phyloP scores from a whole-genome alignment of 2,888 invertebrate genomes.

The Calliopum simillimum region DNA sequence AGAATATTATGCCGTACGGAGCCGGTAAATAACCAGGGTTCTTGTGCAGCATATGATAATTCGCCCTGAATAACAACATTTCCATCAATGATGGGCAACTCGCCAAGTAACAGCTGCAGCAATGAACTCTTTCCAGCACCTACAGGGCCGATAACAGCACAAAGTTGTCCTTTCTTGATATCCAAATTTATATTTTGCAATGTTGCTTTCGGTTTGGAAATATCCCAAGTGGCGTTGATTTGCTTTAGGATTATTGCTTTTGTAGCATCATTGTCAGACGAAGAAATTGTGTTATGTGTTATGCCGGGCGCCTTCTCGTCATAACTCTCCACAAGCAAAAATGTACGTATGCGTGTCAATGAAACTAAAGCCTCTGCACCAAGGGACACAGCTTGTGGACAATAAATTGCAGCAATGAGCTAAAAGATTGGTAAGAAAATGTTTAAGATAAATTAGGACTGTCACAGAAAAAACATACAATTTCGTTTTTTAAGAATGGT shows the following conservation, averaged over 20 bases:
- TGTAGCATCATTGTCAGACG: slow-evolving; percentile 47
- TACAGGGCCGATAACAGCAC: slow-evolving; percentile 88
- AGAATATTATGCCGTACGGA: slow-evolving; percentile 80
- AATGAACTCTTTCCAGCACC: slow-evolving; percentile 81
- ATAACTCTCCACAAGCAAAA: slow-evolving; percentile 71
- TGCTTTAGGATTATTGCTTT: slow-evolving; percentile 66
- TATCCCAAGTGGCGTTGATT: slow-evolving; percentile 69
- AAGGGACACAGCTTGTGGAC: slow-evolving; percentile 71
- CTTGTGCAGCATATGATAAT: slow-evolving; percentile 75
- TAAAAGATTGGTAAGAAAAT: slow-evolving; percentile 43
- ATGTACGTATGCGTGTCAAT: slow-evolving; percentile 71
- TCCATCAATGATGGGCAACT: slow-evolving; percentile 71
- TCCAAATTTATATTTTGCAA: slow-evolving; percentile 71
- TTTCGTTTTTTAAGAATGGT: too few relatives aligned
- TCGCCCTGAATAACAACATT: slow-evolving; percentile 69
- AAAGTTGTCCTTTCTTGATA: slow-evolving; percentile 74
- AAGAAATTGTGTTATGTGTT: slow-evolving; percentile 54
- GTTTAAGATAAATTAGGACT: too few relatives aligned
- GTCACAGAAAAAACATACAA: too few relatives aligned
- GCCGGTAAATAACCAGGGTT: slow-evolving; percentile 76
- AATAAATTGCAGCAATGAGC: slow-evolving; percentile 72
- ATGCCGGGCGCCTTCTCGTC: slow-evolving; percentile 60
- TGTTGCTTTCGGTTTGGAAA: slow-evolving; percentile 69
- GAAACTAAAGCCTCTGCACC: slow-evolving; percentile 72
- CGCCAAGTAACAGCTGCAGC: slow-evolving; percentile 72